phyloP scores from a whole-genome alignment of 2,888 invertebrate genomes.

The Gastracanthus pulcherrimus region DNA sequence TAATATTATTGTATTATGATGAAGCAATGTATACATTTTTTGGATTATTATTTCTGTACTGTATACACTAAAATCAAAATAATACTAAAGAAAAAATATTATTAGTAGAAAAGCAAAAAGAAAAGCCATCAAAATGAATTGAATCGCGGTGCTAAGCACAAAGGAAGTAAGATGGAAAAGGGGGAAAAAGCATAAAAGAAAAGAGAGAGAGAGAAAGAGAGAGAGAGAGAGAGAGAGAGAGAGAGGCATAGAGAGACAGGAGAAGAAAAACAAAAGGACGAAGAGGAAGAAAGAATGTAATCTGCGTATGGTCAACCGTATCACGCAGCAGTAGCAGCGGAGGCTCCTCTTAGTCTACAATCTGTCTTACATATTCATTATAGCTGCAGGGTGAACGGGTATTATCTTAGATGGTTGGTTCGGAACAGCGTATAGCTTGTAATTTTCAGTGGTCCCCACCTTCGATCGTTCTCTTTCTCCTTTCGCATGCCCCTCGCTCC shows the following conservation, averaged over 20 bases:
- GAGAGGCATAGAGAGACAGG: not conserved
- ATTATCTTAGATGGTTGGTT: conserved; percentile 77
- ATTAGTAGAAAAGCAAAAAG: not conserved
- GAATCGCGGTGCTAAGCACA: conserved; percentile 29
- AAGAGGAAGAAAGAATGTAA: conserved; percentile 67
- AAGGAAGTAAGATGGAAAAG: conserved; percentile 17
- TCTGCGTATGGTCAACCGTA: conserved; percentile 75
- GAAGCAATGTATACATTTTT: too few species aligned
- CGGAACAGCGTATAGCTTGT: conserved; percentile 76
- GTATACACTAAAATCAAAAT: too few species aligned
- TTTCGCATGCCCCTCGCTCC: conserved; percentile 14
- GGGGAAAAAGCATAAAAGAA: not conserved
- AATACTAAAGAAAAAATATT: too few species aligned
- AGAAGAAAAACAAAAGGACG: conserved; percentile 22
- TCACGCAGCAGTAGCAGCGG: conserved; percentile 75
- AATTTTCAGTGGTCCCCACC: conserved; percentile 74
- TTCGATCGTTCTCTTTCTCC: conserved; percentile 54
- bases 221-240: conserved; percentile 19
- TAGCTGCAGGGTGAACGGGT: conserved; percentile 76
- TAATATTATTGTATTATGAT: too few species aligned
- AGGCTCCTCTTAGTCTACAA: conserved; percentile 77
- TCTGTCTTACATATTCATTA: conserved; percentile 78
- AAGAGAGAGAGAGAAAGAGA: not conserved
- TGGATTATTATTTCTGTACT: too few species aligned
- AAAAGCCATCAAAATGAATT: conserved; percentile 32